These are phyloP conservation scores for Garra rufa DNA, from an alignment of 2,113 vertebrate species.

Conservation along the genomic window DNA sequence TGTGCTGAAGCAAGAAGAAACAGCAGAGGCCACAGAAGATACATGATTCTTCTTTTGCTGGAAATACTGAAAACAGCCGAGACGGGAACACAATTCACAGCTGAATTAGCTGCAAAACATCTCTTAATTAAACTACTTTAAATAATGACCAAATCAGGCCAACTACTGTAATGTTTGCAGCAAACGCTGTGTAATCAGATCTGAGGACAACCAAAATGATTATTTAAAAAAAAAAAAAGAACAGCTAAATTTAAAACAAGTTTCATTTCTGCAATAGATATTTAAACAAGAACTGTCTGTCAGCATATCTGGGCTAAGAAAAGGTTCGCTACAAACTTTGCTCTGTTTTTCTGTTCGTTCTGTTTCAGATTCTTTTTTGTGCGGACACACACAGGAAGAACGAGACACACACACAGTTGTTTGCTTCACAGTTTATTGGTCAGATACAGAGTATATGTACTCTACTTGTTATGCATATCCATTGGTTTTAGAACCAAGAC, in stretches of 20 bases:
- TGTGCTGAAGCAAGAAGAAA: slow-evolving; percentile 27
- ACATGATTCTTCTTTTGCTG: neutral
- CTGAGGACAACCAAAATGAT: neutral
- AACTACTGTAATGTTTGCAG: neutral
- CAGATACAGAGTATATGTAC: neutral
- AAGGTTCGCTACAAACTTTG: neutral
- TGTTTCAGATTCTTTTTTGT: neutral
- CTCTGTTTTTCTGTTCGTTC: neutral
- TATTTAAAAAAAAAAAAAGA: neutral
- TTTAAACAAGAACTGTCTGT: neutral
- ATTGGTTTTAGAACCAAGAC: neutral
- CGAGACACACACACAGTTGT: neutral
- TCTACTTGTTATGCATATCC: neutral
- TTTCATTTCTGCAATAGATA: neutral
- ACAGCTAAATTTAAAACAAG: neutral
- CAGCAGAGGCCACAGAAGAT: neutral
- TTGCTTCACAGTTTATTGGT: neutral
- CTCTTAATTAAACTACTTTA: neutral
- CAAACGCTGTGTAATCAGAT: neutral
- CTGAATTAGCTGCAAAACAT: neutral
- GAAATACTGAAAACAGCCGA: neutral
- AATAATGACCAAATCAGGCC: neutral
- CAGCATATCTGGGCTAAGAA: neutral
- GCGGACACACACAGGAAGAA: neutral
- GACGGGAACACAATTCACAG: neutral